phyloP scores from a whole-genome alignment of 2,888 invertebrate species.

The Siphonodentalium dalli region DNA sequence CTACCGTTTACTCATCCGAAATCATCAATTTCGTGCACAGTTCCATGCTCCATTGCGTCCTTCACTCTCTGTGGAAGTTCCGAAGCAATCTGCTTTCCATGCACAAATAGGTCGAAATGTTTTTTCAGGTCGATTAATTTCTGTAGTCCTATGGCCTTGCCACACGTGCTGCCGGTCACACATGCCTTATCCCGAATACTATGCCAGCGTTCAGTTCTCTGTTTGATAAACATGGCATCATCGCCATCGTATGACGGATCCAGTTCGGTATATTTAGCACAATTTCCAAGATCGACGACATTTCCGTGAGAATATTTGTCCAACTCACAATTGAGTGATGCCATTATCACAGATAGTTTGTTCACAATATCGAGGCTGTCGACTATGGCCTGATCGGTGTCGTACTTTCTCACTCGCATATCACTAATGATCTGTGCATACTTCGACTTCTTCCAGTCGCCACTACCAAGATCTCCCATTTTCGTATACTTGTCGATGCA shows the following conservation, averaged over 20 bases:
- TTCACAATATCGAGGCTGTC: not conserved
- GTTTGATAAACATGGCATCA: conserved; percentile 4
- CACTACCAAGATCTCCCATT: not conserved
- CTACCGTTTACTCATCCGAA: too few relatives aligned
- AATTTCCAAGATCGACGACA: not conserved
- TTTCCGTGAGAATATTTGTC: not conserved
- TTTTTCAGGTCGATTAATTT: too few relatives aligned
- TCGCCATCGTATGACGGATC: not conserved
- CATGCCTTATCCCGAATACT: too few relatives aligned
- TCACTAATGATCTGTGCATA: conserved; percentile 12
- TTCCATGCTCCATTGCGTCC: too few relatives aligned
- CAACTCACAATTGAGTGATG: not conserved
- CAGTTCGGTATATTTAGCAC: conserved; percentile 1
- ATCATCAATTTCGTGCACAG: too few relatives aligned
- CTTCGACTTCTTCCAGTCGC: conserved; percentile 7
- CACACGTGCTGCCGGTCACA: too few relatives aligned
- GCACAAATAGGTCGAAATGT: too few relatives aligned
- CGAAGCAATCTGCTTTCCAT: too few relatives aligned
- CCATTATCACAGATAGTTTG: not conserved
- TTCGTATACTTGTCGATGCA: conserved; percentile 7
- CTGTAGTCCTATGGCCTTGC: too few relatives aligned
- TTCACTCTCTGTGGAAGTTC: too few relatives aligned
- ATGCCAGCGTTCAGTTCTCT: too few relatives aligned
- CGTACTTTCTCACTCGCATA: conserved; percentile 8
- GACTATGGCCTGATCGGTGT: conserved; percentile 1